Evolutionary conservation across 2,113 vertebrate genomes (phyloP), one percentile per base, ranked within the genome.

Genomic region (Eulemur rufifrons): DNA sequence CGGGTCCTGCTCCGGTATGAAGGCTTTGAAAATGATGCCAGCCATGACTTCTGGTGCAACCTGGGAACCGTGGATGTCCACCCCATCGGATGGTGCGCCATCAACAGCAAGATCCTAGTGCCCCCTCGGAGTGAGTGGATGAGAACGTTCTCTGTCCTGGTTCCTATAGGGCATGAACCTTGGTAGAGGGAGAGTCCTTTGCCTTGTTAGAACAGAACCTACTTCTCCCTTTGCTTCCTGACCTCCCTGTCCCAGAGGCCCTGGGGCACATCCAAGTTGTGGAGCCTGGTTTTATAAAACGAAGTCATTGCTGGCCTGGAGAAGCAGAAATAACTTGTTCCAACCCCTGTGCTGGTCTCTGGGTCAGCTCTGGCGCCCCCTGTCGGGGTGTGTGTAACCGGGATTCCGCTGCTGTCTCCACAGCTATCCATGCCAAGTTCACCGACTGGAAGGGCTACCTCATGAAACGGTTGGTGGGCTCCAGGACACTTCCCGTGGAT

Each of bases 1-100:
- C 99, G 99, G 94, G 99, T 99, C 11, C 98, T 99, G 91, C 97
- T 99, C 64, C 98, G 99, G 12, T 99, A 99, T 0, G 99, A 99
- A 91, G 99, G 99, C 95, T 99, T 99, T 95, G 99, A 99, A 94
- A 98, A 98, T 0, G 99, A 99, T 61, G 98, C 98, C 80, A 98
- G 98, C 96, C 99, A 98, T 4, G 99, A 99, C 96, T 99, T 99
- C 98, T 99, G 99, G 99, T 99, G 99, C 97, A 99, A 99, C 98
- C 98, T 99, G 81, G 99, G 99, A 21, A 99, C 99, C 0, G 99
- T 99, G 96, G 99, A 99, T 39, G 98, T 99, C 97, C 99, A 99
- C 98, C 99, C 99, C 10, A 99, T 99, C 0, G 99, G 99, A 61
- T 99, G 99, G 99, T 99, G 99, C 88, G 99, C 99, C 78, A 98